phyloP scores from a whole-genome alignment of 2,113 vertebrate genomes.

The Eretmochelys imbricata region DNA sequence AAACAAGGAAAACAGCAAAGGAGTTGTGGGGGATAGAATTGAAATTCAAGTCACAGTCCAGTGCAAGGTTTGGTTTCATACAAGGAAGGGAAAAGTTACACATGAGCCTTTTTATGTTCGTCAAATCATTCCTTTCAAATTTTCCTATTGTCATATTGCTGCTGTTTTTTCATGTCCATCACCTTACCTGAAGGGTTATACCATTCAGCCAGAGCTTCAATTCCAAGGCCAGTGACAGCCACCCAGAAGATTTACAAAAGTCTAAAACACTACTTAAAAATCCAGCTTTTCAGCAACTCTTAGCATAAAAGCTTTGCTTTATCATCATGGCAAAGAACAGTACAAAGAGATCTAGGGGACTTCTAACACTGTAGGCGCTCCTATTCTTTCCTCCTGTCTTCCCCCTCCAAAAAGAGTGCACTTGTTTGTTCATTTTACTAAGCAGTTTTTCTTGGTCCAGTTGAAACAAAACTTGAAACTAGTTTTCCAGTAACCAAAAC shows the following conservation, averaged over 20 bases:
- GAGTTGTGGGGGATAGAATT: not conserved
- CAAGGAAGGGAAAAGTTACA: not conserved
- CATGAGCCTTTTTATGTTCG: not conserved
- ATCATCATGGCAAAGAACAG: not conserved
- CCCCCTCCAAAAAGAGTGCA: not conserved
- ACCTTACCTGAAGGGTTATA: not conserved
- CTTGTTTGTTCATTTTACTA: not conserved
- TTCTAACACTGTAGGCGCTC: not conserved
- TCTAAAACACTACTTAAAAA: not conserved
- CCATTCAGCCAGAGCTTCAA: not conserved
- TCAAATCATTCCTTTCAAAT: not conserved
- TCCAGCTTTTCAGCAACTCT: not conserved
- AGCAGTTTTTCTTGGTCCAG: not conserved
- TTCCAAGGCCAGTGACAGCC: not conserved
- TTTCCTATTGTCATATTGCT: not conserved
- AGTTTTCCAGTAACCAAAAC: not conserved
- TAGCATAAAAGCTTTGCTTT: not conserved
- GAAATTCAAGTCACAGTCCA: conserved; percentile 14
- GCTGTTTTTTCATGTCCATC: rapidly evolving
- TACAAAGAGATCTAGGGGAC: not conserved
- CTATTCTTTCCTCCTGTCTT: not conserved
- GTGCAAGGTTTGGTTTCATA: conserved; percentile 24
- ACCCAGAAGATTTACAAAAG: rapidly evolving
- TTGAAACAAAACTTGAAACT: not conserved
- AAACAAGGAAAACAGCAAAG: conserved; percentile 17